Evolutionary conservation across 2,113 vertebrate species (phyloP).

Genomic region (Felis catus): F.catus_Fca126_mat1.0 CM031420.1:116293001-116293500

Average conservation of each 20-base stretch:
- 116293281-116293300: background rate
- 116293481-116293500: background rate
- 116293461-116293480: background rate
- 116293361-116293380: background rate
- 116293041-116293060: background rate
- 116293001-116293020: background rate
- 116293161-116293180: background rate
- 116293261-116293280: background rate
- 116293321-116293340: background rate
- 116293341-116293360: background rate
- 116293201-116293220: background rate
- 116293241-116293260: background rate
- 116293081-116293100: background rate
- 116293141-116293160: background rate
- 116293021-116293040: background rate
- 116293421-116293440: background rate
- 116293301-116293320: background rate
- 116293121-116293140: background rate
- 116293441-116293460: background rate
- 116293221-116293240: background rate
- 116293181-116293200: constrained; percentile 31
- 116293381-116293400: background rate
- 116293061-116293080: background rate
- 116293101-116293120: background rate
- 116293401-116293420: background rate